Conservation (phyloP, 2,888 invertebrate species). For the Coleophora flavipennella region DNA sequence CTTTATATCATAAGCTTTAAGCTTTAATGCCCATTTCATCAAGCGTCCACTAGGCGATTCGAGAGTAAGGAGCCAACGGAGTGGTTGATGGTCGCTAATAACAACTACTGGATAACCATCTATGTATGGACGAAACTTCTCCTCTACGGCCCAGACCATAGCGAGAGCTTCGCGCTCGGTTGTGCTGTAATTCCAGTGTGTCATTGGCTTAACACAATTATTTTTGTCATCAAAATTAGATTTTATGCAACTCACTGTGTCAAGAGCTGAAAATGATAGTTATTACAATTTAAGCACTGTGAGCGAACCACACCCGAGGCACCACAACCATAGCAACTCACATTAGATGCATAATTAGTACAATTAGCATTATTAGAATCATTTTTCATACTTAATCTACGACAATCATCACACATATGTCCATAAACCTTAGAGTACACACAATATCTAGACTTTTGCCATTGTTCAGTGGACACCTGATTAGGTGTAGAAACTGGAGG, state of each 20-base stretch:
- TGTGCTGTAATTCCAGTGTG: constrained; percentile 9
- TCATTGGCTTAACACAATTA: constrained; percentile 12
- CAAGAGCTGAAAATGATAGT: not conserved
- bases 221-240: not conserved
- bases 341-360: too few relatives aligned
- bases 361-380: too few relatives aligned
- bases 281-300: constrained; percentile 2
- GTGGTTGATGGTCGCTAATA: constrained; percentile 43
- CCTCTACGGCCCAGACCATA: constrained; percentile 18
- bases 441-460: too few relatives aligned
- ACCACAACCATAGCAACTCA: constrained; percentile 7
- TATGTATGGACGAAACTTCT: constrained; percentile 23
- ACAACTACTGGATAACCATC: constrained; percentile 34
- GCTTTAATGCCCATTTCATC: constrained; percentile 42
- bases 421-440: constrained; percentile 5
- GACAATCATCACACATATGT: constrained; percentile 3
- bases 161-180: constrained; percentile 37
- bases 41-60: constrained; percentile 44
- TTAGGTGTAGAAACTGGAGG: too few relatives aligned
- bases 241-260: not conserved
- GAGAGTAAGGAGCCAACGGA: constrained; percentile 40
- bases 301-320: constrained; percentile 2
- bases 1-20: constrained; percentile 36
- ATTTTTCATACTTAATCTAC: not conserved
- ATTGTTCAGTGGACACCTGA: too few relatives aligned